Percentiles rank a stretch among this genome's conserved stretches.
These are phyloP conservation scores for Propsilocerus akamusi DNA, from an alignment of 1,140 invertebrate genomes.

Conservation along the genomic window DNA sequence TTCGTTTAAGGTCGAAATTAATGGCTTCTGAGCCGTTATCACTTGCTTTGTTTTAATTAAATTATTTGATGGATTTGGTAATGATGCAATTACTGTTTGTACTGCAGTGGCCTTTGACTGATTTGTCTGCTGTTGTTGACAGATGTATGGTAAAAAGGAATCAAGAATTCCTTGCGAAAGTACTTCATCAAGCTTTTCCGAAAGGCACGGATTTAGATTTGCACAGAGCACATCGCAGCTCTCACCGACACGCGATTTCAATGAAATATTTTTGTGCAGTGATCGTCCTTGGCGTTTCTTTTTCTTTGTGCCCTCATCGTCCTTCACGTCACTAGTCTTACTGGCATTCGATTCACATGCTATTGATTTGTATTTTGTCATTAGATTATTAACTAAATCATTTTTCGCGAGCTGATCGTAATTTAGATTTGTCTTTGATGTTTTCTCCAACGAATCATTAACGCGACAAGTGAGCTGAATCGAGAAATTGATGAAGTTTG, in stretches of 20 bases:
- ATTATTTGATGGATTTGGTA: not conserved
- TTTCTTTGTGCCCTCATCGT: not conserved
- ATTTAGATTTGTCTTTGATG: not conserved
- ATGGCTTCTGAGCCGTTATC: not conserved
- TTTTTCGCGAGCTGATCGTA: conserved; percentile 6
- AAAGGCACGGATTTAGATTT: conserved; percentile 16
- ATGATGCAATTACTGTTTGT: not conserved
- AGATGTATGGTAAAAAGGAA: conserved; percentile 51
- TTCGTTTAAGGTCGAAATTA: not conserved
- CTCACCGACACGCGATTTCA: not conserved
- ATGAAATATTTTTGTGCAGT: not conserved
- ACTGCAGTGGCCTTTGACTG: not conserved
- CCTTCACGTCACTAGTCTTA: not conserved
- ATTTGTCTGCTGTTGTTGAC: conserved; percentile 9
- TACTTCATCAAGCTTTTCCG: conserved; percentile 28
- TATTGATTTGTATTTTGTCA: not conserved
- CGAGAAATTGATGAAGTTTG: too few species aligned
- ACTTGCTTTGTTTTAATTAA: not conserved
- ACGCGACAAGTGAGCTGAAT: too few species aligned
- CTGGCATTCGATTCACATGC: not conserved
- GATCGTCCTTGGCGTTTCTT: not conserved
- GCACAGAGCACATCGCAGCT: not conserved
- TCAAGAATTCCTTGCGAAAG: conserved; percentile 59
- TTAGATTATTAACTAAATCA: conserved; percentile 5
- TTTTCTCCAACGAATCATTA: conserved; percentile 17